Base-by-base conservation (phyloP, 2,797 vertebrate species). In the Leucoraja ocellata region DNA sequence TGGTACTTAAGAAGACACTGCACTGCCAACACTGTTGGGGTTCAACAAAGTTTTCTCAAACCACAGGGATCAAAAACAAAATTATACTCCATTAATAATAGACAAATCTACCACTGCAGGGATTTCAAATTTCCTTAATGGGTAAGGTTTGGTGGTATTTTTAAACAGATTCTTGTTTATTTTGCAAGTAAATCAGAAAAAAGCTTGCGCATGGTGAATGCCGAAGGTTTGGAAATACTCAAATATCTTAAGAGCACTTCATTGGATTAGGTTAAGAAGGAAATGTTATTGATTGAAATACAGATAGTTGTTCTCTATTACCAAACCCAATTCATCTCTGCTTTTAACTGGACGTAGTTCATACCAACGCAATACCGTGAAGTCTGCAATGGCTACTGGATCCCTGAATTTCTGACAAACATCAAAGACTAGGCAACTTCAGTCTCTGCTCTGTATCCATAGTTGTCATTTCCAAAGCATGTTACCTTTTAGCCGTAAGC, bases 401-500 rank as follows among this genome's bases (percentile, higher is more conserved):
- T 92, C 90, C 90, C 90, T 92, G 90, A 92, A 92, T 25, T 92
- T 92, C 39, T 74, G 71, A 11, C 6, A 23, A 76, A 46, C 76
- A 39, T 39, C 71, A 76, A 68, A 28, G 71, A 25, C 13, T n/a
- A 25, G 71, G 39, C 90, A 76, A 76, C 28, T 13, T 13, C 86
- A 54, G 68, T 91, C 65, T 73, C 71, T 18, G 73, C 71, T 23
- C 28, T 54, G 90, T 71, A 92, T 23, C 90, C 25, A 58, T 54
- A 71, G n/a, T 76, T 54, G 71, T 16, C 3, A 36, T 46, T 74
- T 76, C 90, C 36, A n/a, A 8, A 95, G 94, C 95, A 94, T 95
- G 97, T 98, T 98, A 99, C 98, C 98, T 99, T 6, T 95, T 96
- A 71, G 97, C 96, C 79, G 98, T 96, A 94, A 98, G 91, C 95